Conservation (phyloP, 2,888 invertebrate species). For the Trichopria drosophilae region DNA sequence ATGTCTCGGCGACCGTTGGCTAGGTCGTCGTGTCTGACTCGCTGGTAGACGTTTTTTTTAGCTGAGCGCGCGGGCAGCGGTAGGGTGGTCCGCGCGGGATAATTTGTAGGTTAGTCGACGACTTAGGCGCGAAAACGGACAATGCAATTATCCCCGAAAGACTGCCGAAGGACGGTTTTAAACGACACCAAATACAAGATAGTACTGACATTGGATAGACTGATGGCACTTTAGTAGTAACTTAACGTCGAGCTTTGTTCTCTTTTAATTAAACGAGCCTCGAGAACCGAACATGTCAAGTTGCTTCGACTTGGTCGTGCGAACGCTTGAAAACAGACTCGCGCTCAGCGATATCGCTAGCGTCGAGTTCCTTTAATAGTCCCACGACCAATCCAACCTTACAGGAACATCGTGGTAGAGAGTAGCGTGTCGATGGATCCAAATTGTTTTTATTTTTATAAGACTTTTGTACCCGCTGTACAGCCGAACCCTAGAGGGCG, state of each 20-base stretch:
- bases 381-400: too few relatives aligned
- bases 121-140: too few relatives aligned
- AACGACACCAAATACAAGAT: constrained; percentile 61
- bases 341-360: too few relatives aligned
- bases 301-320: too few relatives aligned
- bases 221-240: constrained; percentile 59
- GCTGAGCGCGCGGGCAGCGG: constrained; percentile 37
- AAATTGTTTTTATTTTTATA: too few relatives aligned
- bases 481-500: too few relatives aligned
- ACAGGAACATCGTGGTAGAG: too few relatives aligned
- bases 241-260: constrained; percentile 55
- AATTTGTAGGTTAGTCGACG: too few relatives aligned
- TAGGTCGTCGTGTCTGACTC: constrained; percentile 53
- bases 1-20: constrained; percentile 49
- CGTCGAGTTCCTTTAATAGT: too few relatives aligned
- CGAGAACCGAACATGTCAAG: constrained; percentile 13
- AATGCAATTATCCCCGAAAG: constrained; percentile 47
- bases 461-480: too few relatives aligned
- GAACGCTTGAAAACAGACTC: too few relatives aligned
- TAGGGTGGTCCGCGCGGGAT: constrained; percentile 15
- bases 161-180: constrained; percentile 57
- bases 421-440: too few relatives aligned
- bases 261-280: constrained; percentile 39
- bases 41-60: constrained; percentile 46
- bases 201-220: constrained; percentile 60